Evolutionary conservation across 2,797 vertebrate genomes (phyloP).

Genomic region (Liparis tanakae): DNA sequence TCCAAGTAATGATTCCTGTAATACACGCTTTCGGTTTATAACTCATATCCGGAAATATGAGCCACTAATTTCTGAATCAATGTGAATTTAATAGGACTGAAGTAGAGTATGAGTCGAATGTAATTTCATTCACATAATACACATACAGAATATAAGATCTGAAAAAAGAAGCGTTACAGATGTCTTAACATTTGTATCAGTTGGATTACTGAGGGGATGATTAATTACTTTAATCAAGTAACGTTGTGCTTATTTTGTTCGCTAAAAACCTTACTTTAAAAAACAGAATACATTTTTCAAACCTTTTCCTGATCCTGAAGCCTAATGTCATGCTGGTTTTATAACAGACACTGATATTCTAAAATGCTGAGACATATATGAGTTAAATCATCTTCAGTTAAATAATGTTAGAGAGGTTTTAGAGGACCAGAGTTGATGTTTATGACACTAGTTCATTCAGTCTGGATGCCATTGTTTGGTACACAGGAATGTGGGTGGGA

Average conservation of each 20-base stretch:
- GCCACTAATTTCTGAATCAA: background rate
- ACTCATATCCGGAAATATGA: background rate
- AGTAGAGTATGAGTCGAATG: background rate
- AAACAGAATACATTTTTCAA: too few species aligned
- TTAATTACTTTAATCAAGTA: background rate
- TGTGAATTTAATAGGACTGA: background rate
- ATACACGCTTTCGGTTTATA: background rate
- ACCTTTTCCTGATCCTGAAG: background rate
- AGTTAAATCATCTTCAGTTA: background rate
- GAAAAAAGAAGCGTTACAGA: too few species aligned
- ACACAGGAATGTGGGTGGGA: conserved; percentile 36
- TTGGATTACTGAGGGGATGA: background rate
- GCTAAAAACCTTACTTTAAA: too few species aligned
- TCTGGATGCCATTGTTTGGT: conserved; percentile 2
- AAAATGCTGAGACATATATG: too few species aligned
- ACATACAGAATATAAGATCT: background rate
- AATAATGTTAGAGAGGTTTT: too few species aligned
- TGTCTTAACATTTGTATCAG: background rate
- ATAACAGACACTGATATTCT: background rate
- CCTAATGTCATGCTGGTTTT: background rate
- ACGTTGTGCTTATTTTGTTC: too few species aligned
- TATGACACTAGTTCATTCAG: background rate
- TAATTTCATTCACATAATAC: background rate
- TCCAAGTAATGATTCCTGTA: background rate
- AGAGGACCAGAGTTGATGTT: background rate